Conservation (phyloP, 2,113 vertebrate genomes). For the Xiphophorus maculatus region DNA sequence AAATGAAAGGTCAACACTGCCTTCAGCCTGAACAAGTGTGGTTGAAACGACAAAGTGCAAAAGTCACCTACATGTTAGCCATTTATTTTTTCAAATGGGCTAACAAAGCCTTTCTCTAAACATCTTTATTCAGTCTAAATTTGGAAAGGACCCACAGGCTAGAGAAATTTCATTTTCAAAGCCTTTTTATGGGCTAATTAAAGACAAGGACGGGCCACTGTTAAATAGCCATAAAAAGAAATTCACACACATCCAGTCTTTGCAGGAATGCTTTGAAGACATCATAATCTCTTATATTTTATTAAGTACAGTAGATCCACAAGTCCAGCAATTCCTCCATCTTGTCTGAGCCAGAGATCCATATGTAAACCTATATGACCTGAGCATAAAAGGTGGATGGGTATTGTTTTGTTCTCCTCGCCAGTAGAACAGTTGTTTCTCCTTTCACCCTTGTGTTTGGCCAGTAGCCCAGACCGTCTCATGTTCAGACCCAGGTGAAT, state of each 20-base stretch:
- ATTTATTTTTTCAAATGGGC: too few species aligned
- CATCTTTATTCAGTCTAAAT: too few species aligned
- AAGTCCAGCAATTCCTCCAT: not conserved
- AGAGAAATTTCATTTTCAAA: too few species aligned
- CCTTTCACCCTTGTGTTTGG: slow-evolving; percentile 53
- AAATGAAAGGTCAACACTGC: too few species aligned
- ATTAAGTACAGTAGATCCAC: not conserved
- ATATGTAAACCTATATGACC: slow-evolving; percentile 34
- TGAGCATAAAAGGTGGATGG: slow-evolving; percentile 13
- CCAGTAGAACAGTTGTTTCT: slow-evolving; percentile 42
- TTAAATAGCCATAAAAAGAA: not conserved
- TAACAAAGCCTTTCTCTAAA: too few species aligned
- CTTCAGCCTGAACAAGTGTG: too few species aligned
- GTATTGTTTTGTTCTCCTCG: slow-evolving; percentile 34
- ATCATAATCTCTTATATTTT: not conserved
- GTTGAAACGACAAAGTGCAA: too few species aligned
- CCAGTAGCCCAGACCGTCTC: slow-evolving; percentile 60
- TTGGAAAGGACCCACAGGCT: too few species aligned
- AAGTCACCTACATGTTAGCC: too few species aligned
- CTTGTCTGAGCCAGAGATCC: slow-evolving; percentile 16
- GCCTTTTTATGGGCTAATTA: not conserved
- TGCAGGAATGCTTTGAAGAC: not conserved
- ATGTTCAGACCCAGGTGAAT: slow-evolving; percentile 57
- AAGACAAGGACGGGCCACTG: not conserved
- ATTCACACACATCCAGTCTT: not conserved